Evolutionary conservation across 1,140 invertebrate genomes (phyloP).

Genomic region (Pogonomyrmex californicus): DNA sequence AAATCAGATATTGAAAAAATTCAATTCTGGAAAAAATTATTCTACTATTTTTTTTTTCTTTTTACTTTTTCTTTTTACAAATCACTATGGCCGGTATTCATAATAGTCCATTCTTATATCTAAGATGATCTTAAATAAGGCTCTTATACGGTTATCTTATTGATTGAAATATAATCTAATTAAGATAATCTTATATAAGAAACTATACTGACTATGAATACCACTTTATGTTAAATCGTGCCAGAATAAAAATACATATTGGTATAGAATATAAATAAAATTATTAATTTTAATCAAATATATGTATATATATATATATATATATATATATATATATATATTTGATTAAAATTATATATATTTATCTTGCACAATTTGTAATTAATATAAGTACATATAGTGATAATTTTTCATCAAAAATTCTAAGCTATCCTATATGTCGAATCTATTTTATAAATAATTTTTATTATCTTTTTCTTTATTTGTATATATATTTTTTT

Average conservation of each 20-base stretch:
- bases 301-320: too few species aligned
- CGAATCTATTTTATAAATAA: constrained; percentile 10
- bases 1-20: not conserved
- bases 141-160: too few species aligned
- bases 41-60: not conserved
- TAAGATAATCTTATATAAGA: too few species aligned
- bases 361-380: constrained; percentile 16
- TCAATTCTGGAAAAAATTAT: constrained; percentile 8
- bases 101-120: too few species aligned
- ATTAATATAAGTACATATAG: constrained; percentile 24
- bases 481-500: constrained; percentile 29
- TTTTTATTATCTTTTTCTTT: constrained; percentile 11
- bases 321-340: too few species aligned
- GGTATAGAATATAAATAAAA: not conserved
- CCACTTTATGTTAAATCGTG: not conserved
- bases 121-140: too few species aligned
- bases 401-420: constrained; percentile 32
- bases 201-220: too few species aligned
- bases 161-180: too few species aligned
- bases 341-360: too few species aligned
- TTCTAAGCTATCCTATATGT: constrained; percentile 25
- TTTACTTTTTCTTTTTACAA: too few species aligned
- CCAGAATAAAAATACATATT: not conserved
- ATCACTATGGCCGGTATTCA: too few species aligned
- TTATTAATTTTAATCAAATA: constrained; percentile 30